Conservation (phyloP, 2,797 vertebrate genomes). For the Eutrigla gurnardus region DNA sequence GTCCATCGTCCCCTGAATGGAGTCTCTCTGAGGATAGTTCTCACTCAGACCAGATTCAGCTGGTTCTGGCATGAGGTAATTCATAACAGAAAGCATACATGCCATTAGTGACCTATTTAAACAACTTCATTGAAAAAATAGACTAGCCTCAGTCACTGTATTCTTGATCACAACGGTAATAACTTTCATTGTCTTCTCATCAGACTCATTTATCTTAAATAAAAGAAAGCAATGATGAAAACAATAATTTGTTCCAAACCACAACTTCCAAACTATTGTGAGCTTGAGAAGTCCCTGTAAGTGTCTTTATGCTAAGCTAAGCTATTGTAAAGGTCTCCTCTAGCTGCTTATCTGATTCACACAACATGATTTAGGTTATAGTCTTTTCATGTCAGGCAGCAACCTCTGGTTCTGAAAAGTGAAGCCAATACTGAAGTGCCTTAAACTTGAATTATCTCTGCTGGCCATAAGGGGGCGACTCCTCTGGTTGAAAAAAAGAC, state of each 20-base stretch:
- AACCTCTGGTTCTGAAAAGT: no score
- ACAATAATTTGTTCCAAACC: not conserved
- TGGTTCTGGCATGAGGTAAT: constrained; percentile 56
- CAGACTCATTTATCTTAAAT: not conserved
- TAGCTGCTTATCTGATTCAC: no score
- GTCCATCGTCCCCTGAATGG: constrained; percentile 36
- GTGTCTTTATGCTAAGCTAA: not conserved
- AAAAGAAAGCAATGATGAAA: not conserved
- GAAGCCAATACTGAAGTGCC: no score
- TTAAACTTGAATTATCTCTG: no score
- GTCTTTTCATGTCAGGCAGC: no score
- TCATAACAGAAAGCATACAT: constrained; percentile 22
- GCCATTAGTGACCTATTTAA: not conserved
- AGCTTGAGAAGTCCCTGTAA: not conserved
- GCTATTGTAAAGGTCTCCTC: not conserved
- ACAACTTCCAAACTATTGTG: not conserved
- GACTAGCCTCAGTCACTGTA: not conserved
- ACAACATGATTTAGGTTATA: no score
- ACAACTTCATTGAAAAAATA: not conserved
- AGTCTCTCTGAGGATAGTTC: constrained; percentile 36
- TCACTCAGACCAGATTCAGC: constrained; percentile 54
- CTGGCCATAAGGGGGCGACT: no score
- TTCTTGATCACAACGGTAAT: not conserved
- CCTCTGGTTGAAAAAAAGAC: no score
- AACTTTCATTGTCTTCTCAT: not conserved